phyloP scores from a whole-genome alignment of 2,797 vertebrate genomes.

The Arrhamphus sclerolepis region DNA sequence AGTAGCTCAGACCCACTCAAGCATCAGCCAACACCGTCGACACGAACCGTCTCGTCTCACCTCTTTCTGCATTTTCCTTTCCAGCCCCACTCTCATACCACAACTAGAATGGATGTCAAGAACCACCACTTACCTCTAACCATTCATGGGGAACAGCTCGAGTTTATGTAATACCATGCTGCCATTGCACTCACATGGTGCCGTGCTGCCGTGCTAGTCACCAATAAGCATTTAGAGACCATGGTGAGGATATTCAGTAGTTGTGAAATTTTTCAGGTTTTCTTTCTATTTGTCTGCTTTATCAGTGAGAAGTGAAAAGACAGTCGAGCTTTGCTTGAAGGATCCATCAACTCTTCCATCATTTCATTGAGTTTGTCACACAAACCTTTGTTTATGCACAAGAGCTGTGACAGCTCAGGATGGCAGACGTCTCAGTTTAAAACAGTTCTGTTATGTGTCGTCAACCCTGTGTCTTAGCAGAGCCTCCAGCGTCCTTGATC shows the following conservation, averaged over 20 bases:
- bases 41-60: slow-evolving; percentile 45
- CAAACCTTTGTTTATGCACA: slow-evolving; percentile 63
- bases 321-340: slow-evolving; percentile 29
- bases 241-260: slow-evolving; percentile 4
- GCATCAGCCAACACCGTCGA: slow-evolving; percentile 52
- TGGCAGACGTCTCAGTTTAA: slow-evolving; percentile 70
- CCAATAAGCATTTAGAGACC: slow-evolving; percentile 21
- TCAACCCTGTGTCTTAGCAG: slow-evolving; percentile 58
- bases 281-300: slow-evolving; percentile 19
- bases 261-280: slow-evolving; percentile 19
- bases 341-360: slow-evolving; percentile 59
- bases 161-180: slow-evolving; percentile 56
- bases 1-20: slow-evolving; percentile 52
- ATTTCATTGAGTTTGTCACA: slow-evolving; percentile 71
- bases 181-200: slow-evolving; percentile 38
- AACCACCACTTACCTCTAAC: slow-evolving; percentile 64
- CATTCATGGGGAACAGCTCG: slow-evolving; percentile 56
- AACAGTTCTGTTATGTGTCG: slow-evolving; percentile 71
- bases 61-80: slow-evolving; percentile 31
- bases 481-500: slow-evolving; percentile 67
- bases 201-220: slow-evolving; percentile 43
- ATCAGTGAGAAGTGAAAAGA: slow-evolving; percentile 29
- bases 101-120: slow-evolving; percentile 52
- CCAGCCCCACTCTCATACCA: slow-evolving; percentile 24
- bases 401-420: slow-evolving; percentile 73